Evolutionary conservation across 2,113 vertebrate species (phyloP).

Genomic region (Phodopus roborovskii): DNA sequence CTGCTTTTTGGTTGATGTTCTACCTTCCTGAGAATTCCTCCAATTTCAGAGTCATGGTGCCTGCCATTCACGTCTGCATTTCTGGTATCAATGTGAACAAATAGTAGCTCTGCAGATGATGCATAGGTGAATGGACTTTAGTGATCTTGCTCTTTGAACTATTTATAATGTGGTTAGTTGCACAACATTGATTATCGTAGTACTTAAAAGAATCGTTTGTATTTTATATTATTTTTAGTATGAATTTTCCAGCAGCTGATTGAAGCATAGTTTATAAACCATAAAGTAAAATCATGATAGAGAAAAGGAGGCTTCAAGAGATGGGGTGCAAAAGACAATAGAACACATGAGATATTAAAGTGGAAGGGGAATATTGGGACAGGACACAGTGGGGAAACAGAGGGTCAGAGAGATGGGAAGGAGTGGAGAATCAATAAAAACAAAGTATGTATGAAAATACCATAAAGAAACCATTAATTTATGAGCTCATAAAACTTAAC

Average conservation of each 20-base stretch:
- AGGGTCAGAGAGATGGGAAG: background rate
- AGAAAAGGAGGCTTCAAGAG: background rate
- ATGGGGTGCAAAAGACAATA: background rate
- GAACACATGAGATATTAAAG: background rate
- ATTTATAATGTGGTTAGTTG: background rate
- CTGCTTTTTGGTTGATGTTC: background rate
- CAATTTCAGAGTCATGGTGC: background rate
- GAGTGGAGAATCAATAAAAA: background rate
- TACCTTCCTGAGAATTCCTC: background rate
- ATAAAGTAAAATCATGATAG: background rate
- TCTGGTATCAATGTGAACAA: background rate
- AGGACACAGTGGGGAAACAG: background rate
- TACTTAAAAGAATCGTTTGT: background rate
- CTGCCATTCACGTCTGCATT: background rate
- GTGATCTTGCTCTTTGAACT: background rate
- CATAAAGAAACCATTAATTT: background rate
- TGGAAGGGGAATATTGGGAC: background rate
- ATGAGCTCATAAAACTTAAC: background rate
- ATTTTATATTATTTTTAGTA: background rate
- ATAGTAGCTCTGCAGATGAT: background rate
- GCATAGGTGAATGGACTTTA: background rate
- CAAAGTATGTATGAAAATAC: background rate
- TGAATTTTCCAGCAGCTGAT: background rate
- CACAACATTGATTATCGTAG: background rate
- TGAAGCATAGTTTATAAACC: background rate